Evolutionary conservation across 2,113 vertebrate species (phyloP).

Genomic region (Salvelinus fontinalis): DNA sequence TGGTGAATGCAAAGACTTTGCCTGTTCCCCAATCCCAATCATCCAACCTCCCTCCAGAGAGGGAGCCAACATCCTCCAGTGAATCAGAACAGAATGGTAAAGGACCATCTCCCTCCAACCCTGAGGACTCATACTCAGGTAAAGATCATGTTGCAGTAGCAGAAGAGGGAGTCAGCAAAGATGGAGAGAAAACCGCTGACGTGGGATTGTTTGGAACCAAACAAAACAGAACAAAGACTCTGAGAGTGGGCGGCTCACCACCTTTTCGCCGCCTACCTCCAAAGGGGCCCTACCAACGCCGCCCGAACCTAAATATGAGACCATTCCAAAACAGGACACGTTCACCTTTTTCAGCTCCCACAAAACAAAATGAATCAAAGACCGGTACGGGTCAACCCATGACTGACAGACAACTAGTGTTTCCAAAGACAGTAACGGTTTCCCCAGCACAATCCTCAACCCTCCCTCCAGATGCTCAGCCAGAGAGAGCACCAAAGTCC

Average conservation of each 20-base stretch:
- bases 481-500: neutral
- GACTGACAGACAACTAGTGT: constrained; percentile 26
- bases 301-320: constrained; percentile 11
- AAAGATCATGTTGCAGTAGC: neutral
- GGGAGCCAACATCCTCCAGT: neutral
- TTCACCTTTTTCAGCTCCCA: neutral
- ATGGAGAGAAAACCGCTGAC: neutral
- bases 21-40: constrained; percentile 45
- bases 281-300: neutral
- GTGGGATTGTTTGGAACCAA: neutral
- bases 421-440: constrained; percentile 51
- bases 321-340: constrained; percentile 39
- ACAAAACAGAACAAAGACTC: neutral
- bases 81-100: neutral
- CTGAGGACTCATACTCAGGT: constrained; percentile 15
- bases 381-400: constrained; percentile 36
- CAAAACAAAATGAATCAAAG: constrained; percentile 13
- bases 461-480: constrained; percentile 25
- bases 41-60: constrained; percentile 9
- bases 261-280: neutral
- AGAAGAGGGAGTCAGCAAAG: neutral
- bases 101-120: constrained; percentile 7
- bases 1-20: constrained; percentile 48
- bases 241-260: neutral
- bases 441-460: constrained; percentile 36